phyloP scores from a whole-genome alignment of 2,888 invertebrate genomes.

The Aricia artaxerxes region DNA sequence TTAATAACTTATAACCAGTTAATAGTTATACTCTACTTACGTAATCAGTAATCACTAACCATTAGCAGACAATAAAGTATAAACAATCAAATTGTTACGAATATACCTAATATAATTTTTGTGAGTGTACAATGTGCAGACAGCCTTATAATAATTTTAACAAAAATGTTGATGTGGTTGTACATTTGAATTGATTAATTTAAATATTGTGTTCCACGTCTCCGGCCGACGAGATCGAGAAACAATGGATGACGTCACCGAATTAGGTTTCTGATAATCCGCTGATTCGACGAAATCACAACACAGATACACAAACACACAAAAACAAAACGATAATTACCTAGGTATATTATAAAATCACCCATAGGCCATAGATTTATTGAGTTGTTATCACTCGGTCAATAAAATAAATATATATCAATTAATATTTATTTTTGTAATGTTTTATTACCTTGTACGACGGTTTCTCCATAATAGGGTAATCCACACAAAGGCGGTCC shows the following conservation, averaged over 20 bases:
- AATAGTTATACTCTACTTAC: background rate
- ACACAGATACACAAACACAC: constrained; percentile 13
- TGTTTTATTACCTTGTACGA: constrained; percentile 61
- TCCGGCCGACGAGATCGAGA: constrained; percentile 38
- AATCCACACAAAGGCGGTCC: constrained; percentile 58
- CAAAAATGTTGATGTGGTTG: background rate
- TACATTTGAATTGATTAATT: constrained; percentile 23
- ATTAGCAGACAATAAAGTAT: background rate
- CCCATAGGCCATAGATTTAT: background rate
- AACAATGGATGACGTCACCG: constrained; percentile 65
- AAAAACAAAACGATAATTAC: background rate
- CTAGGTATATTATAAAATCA: background rate
- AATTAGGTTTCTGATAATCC: constrained; percentile 28
- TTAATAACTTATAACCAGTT: background rate
- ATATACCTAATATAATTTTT: background rate
- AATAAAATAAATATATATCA: background rate
- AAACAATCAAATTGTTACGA: background rate
- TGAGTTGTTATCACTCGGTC: background rate
- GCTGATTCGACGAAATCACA: constrained; percentile 41
- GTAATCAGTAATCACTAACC: background rate
- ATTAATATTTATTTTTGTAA: background rate
- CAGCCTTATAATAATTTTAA: constrained; percentile 16
- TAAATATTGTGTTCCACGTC: constrained; percentile 31
- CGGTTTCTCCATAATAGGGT: constrained; percentile 68
- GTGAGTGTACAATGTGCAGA: background rate